Evolutionary conservation across 2,797 vertebrate species (phyloP).

Genomic region (Gymnothorax javanicus): DNA sequence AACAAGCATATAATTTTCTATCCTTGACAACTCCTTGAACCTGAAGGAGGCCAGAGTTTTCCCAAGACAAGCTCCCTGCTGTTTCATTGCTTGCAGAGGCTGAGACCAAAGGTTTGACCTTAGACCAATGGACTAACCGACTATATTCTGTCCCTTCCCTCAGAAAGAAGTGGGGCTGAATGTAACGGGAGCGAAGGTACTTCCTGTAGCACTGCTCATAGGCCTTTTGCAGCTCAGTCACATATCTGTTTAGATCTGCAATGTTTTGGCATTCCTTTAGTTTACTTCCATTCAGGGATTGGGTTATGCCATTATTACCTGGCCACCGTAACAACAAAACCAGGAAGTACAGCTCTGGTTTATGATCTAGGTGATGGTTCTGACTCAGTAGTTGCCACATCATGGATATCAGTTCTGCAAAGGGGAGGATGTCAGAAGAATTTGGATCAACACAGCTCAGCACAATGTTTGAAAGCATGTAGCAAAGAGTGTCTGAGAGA

Average conservation of each 20-base stretch:
- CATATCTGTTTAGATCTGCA: background rate
- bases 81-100: background rate
- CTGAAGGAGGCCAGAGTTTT: background rate
- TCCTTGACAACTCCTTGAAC: background rate
- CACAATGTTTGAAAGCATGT: background rate
- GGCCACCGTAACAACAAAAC: background rate
- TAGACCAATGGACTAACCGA: background rate
- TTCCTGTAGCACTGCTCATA: background rate
- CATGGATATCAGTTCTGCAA: background rate
- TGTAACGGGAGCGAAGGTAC: background rate
- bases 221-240: background rate
- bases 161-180: slow-evolving; percentile 5
- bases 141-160: background rate
- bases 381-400: background rate
- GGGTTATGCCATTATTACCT: background rate
- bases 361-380: background rate
- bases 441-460: slow-evolving; percentile 6
- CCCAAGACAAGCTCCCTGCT: background rate
- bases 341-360: slow-evolving; percentile 11
- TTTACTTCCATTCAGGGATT: background rate
- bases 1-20: background rate
- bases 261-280: background rate
- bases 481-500: background rate
- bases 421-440: background rate
- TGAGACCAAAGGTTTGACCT: background rate